Evolutionary conservation across 1,140 invertebrate species (phyloP).

Genomic region (Streblospio benedicti): DNA sequence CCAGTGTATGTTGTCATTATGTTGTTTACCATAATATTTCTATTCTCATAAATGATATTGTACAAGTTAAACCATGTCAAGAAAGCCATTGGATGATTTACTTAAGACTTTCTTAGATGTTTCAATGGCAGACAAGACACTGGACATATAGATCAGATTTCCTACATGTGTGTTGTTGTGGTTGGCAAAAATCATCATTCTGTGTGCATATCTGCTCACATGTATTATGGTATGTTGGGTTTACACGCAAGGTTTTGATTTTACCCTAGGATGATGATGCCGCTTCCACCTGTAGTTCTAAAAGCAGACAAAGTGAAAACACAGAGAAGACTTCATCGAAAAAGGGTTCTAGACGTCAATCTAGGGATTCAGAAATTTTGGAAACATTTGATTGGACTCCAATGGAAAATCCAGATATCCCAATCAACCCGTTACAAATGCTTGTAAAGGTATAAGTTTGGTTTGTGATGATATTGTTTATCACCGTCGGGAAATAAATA

Average conservation of each 20-base stretch:
- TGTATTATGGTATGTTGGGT: neutral
- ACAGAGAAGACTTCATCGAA: neutral
- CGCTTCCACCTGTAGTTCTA: constrained; percentile 15
- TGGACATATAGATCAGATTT: neutral
- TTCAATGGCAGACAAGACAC: too few relatives aligned
- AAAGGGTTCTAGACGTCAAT: constrained; percentile 5
- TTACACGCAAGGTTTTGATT: neutral
- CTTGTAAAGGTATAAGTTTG: too few relatives aligned
- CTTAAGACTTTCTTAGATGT: neutral
- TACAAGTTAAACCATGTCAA: neutral
- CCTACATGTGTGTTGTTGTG: neutral
- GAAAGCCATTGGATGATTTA: neutral
- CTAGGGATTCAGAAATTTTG: neutral
- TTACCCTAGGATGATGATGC: constrained; percentile 16
- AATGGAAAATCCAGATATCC: neutral
- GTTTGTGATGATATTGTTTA: too few relatives aligned
- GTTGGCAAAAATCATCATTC: neutral
- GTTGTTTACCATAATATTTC: too few relatives aligned
- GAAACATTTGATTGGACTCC: neutral
- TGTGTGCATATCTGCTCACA: neutral
- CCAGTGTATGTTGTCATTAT: too few relatives aligned
- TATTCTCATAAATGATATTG: too few relatives aligned
- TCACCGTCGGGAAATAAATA: too few relatives aligned
- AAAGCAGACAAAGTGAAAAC: constrained; percentile 9
- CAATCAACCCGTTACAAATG: constrained; percentile 54